Percentiles rank a stretch among this genome's conserved stretches.
Conservation (phyloP, 2,888 invertebrate genomes). For the Pseudolycoriella hygida region DNA sequence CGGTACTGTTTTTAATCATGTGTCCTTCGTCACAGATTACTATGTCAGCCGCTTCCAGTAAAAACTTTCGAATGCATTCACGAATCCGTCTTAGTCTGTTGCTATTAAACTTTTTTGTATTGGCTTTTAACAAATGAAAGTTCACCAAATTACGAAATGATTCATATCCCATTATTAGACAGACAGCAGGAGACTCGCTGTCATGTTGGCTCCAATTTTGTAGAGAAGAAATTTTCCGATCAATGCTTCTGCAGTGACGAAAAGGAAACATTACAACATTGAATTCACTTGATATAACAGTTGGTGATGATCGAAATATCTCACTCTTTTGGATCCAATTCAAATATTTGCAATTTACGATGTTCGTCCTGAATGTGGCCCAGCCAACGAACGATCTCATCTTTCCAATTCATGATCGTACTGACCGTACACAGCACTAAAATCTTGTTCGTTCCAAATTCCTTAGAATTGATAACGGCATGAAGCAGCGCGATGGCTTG, state of each 20-base stretch:
- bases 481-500: constrained; percentile 59
- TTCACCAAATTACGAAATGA: constrained; percentile 41
- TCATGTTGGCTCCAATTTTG: constrained; percentile 25
- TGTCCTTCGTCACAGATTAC: constrained; percentile 87
- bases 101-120: constrained; percentile 15
- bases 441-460: constrained; percentile 37
- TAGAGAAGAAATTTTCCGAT: constrained; percentile 20
- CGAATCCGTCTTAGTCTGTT: constrained; percentile 28
- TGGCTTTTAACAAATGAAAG: constrained; percentile 22
- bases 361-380: constrained; percentile 30
- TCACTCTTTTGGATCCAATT: constrained; percentile 26
- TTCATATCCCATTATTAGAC: constrained; percentile 56
- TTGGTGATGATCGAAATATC: constrained; percentile 29
- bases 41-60: constrained; percentile 45
- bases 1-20: constrained; percentile 65
- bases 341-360: constrained; percentile 30
- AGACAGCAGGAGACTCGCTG: constrained; percentile 37
- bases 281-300: neutral
- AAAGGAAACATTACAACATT: constrained; percentile 16
- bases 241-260: constrained; percentile 18
- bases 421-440: constrained; percentile 75
- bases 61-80: constrained; percentile 19
- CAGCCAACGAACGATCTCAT: constrained; percentile 65
- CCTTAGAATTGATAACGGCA: constrained; percentile 43
- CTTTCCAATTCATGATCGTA: constrained; percentile 76